Base-by-base conservation (phyloP, 2,113 vertebrate species). In the Podarcis muralis region DNA sequence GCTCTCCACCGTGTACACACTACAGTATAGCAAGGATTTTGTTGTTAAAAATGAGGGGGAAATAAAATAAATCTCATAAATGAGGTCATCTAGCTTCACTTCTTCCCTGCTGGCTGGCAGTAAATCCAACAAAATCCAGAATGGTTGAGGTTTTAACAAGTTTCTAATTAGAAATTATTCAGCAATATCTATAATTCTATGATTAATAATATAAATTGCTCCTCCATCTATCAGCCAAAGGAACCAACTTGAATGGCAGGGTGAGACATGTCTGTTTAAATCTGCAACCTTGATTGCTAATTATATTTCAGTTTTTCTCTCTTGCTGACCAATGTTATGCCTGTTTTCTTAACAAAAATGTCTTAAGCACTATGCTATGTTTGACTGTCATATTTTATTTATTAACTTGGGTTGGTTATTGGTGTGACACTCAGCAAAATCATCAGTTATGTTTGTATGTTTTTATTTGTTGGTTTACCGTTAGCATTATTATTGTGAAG, bases 101-200 rank as follows among this genome's bases (percentile, higher is more conserved):
- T 91, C 94, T 93, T 90, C 89, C 23, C 71, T 91, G 93, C 6
- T 74, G 59, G 78, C 53, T 95, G 92, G 86, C 86, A 94, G 81
- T 32, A 92, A 96, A 96, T 97, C 91, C 90, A 95, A 96, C 94
- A 96, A 92, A 93, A 90, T 86, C 88, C 93, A 85, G 0, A 40
- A 80, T 93, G 92, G 90, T 90, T 88, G 81, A 95, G 84, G 81
- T 78, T 43, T 76, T 97, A 96, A 96, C 96, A 94, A 91, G n/a
- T 93, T 95, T 59, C 91, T 97, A 97, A 97, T 97, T 97, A 95
- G 90, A 91, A 97, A 96, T 95, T 97, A 96, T 88, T 90, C 92
- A 95, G 48, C 87, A 87, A 86, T 96, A 91, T 95, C 91, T 48
- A 48, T 48, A 48, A 48, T 48, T 48, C 43, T 48, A 48, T 48